phyloP scores from a whole-genome alignment of 2,113 vertebrate species.

The Oxygymnocypris stewartii region DNA sequence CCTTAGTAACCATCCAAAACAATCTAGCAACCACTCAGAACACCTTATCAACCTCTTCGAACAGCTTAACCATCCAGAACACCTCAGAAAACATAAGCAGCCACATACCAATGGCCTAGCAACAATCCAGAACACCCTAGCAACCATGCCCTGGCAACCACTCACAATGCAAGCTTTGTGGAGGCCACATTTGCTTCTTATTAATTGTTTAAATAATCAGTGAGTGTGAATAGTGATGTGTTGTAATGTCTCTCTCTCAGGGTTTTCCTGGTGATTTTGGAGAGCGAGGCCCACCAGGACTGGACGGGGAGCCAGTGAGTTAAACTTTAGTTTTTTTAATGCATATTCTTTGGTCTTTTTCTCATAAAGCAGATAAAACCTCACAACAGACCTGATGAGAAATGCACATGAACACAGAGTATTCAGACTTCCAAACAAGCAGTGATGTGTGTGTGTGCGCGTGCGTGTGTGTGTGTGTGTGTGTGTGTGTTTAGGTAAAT shows the following conservation, averaged over 20 bases:
- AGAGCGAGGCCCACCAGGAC: constrained; percentile 92
- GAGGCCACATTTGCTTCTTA: background rate
- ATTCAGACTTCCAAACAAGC: background rate
- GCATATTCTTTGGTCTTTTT: background rate
- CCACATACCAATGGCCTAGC: too few relatives aligned
- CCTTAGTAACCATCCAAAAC: too few relatives aligned
- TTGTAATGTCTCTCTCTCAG: constrained; percentile 68
- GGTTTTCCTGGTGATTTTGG: constrained; percentile 97
- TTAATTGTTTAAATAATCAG: background rate
- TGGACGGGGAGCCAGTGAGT: constrained; percentile 98
- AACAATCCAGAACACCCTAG: too few relatives aligned
- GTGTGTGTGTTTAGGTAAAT: background rate
- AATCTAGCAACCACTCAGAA: background rate
- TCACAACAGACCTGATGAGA: constrained; percentile 28
- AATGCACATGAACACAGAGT: background rate
- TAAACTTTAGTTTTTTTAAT: background rate
- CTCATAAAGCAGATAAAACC: constrained; percentile 19
- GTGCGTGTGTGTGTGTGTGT: background rate
- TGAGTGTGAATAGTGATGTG: background rate
- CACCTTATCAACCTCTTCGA: background rate
- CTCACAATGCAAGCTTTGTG: background rate
- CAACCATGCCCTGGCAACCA: background rate
- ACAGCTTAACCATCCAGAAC: too few relatives aligned
- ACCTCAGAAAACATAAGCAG: background rate
- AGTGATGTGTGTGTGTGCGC: background rate